Evolutionary conservation across 2,888 invertebrate genomes (phyloP).

Genomic region (Synanthedon andrenaeformis): DNA sequence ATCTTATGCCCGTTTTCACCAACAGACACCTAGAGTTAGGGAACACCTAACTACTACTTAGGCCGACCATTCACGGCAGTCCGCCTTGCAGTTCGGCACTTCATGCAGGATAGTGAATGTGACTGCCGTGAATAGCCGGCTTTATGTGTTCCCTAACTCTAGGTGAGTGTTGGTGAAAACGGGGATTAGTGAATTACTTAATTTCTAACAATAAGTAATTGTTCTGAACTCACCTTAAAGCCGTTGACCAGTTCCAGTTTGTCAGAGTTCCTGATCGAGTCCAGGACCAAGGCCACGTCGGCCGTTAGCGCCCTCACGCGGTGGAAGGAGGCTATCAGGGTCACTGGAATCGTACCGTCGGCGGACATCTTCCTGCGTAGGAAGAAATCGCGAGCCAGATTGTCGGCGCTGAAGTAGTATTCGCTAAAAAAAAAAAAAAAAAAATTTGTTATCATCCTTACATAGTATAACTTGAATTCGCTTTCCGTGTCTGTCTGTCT

Average conservation of each 20-base stretch:
- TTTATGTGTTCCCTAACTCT: too few relatives aligned
- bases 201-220: too few relatives aligned
- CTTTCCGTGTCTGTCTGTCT: neutral
- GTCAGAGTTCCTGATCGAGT: conserved; percentile 87
- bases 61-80: too few relatives aligned
- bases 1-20: too few relatives aligned
- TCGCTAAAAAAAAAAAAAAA: conserved; percentile 74
- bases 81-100: too few relatives aligned
- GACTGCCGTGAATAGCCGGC: too few relatives aligned
- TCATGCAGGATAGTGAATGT: too few relatives aligned
- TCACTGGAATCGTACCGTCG: conserved; percentile 93
- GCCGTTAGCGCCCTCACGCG: conserved; percentile 89
- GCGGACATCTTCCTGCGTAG: conserved; percentile 95
- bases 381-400: conserved; percentile 95
- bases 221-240: conserved; percentile 75
- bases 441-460: neutral
- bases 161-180: too few relatives aligned
- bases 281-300: conserved; percentile 85
- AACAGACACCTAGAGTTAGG: too few relatives aligned
- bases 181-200: too few relatives aligned
- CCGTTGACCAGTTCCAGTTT: conserved; percentile 83
- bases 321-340: conserved; percentile 95
- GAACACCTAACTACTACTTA: too few relatives aligned
- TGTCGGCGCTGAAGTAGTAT: conserved; percentile 98
- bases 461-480: too few relatives aligned